phyloP scores from a whole-genome alignment of 2,797 vertebrate species.

The Microcaecilia unicolor region DNA sequence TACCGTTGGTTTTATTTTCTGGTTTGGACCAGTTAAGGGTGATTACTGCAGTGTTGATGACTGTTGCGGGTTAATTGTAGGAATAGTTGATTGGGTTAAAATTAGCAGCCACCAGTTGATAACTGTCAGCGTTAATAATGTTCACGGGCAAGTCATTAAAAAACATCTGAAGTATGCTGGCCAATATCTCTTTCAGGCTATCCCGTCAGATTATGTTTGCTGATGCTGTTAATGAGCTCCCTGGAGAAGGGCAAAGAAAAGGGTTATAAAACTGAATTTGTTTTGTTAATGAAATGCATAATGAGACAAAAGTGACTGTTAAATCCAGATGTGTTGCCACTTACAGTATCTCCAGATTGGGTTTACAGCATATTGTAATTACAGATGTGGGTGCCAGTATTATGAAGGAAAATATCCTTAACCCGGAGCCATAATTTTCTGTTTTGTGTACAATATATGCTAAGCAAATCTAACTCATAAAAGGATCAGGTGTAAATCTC shows the following conservation, averaged over 20 bases:
- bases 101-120: no score
- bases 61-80: no score
- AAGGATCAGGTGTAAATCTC: no score
- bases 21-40: no score
- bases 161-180: not conserved
- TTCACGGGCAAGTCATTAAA: not conserved
- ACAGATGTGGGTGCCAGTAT: not conserved
- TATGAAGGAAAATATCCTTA: no score
- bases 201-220: slow-evolving; percentile 3
- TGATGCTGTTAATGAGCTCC: slow-evolving; percentile 44
- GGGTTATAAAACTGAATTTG: not conserved
- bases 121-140: no score
- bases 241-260: slow-evolving; percentile 16
- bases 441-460: no score
- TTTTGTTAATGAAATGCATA: not conserved
- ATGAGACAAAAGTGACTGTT: not conserved
- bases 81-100: no score
- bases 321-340: not conserved
- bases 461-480: no score
- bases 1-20: no score
- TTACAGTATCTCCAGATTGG: not conserved
- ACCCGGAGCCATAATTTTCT: no score
- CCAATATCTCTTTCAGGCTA: not conserved
- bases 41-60: no score
- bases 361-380: not conserved